Evolutionary conservation across 2,113 vertebrate species (phyloP).

Genomic region (Alligator sinensis): DNA sequence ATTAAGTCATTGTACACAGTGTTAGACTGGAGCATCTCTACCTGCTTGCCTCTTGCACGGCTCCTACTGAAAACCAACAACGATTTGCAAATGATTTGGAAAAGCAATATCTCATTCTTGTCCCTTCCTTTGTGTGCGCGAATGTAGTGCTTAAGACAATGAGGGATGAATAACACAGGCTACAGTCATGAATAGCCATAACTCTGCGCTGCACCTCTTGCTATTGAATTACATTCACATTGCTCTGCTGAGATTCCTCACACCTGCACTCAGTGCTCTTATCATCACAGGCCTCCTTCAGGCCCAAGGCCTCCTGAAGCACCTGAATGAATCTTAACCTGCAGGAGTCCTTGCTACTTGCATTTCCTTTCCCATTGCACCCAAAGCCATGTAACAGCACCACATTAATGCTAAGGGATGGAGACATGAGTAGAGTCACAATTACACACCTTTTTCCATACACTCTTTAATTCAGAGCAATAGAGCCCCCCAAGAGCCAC

Average conservation of each 20-base stretch:
- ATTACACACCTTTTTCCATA: not conserved
- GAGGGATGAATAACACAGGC: not conserved
- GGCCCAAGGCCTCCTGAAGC: not conserved
- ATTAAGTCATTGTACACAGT: conserved; percentile 52
- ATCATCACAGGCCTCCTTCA: not conserved
- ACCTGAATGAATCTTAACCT: not conserved
- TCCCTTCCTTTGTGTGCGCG: not conserved
- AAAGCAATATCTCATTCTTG: conserved; percentile 1
- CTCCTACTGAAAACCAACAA: conserved; percentile 57
- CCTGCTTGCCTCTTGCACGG: conserved; percentile 17
- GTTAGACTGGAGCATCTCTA: not conserved
- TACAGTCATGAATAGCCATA: not conserved
- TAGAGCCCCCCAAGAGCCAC: not conserved
- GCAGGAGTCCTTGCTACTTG: not conserved
- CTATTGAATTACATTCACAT: not conserved
- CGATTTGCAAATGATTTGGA: conserved; percentile 15
- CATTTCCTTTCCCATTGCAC: not conserved
- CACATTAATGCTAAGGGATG: not conserved
- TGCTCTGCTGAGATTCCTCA: not conserved
- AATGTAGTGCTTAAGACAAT: not conserved
- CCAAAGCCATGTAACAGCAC: not conserved
- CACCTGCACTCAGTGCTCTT: not conserved
- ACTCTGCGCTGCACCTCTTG: not conserved
- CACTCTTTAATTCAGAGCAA: not conserved
- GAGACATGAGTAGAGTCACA: not conserved